A percentile compares a stretch with the other conserved stretches of the same genome.
Conservation (phyloP, 2,113 vertebrate genomes). For the Tachysurus fulvidraco region DNA sequence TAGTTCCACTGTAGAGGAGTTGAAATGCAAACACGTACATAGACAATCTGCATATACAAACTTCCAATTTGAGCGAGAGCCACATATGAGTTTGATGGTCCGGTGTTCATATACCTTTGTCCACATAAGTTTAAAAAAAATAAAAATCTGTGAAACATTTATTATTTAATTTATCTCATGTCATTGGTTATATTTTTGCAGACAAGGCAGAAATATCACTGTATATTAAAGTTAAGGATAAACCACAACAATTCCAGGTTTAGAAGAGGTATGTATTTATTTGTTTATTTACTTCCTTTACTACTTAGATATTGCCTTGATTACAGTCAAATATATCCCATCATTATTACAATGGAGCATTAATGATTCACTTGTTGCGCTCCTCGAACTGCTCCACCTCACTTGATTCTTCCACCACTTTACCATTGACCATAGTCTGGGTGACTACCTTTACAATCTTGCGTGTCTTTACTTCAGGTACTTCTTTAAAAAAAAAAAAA, state of each 20-base stretch:
- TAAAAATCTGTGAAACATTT: neutral
- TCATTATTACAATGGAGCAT: neutral
- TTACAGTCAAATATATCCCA: neutral
- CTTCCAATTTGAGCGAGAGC: neutral
- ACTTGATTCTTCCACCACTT: slow-evolving; percentile 77
- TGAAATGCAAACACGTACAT: neutral
- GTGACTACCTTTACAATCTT: slow-evolving; percentile 81
- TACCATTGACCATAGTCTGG: slow-evolving; percentile 79
- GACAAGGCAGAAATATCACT: neutral
- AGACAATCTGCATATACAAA: neutral
- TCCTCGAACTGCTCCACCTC: slow-evolving; percentile 78
- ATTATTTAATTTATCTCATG: neutral
- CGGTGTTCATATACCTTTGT: neutral
- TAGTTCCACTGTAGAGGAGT: neutral
- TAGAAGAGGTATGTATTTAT: neutral
- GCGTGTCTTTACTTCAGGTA: slow-evolving; percentile 74
- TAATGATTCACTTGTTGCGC: slow-evolving; percentile 67
- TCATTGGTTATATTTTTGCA: neutral
- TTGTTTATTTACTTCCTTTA: neutral
- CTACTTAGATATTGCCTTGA: neutral
- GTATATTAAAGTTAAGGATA: neutral
- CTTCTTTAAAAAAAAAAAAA: slow-evolving; percentile 64
- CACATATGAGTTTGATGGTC: neutral
- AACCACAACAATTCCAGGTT: slow-evolving; percentile 21
- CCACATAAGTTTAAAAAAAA: neutral